These are phyloP conservation scores for Lasius fuliginosus DNA, from an alignment of 2,888 invertebrate species.

Conservation along the genomic window DNA sequence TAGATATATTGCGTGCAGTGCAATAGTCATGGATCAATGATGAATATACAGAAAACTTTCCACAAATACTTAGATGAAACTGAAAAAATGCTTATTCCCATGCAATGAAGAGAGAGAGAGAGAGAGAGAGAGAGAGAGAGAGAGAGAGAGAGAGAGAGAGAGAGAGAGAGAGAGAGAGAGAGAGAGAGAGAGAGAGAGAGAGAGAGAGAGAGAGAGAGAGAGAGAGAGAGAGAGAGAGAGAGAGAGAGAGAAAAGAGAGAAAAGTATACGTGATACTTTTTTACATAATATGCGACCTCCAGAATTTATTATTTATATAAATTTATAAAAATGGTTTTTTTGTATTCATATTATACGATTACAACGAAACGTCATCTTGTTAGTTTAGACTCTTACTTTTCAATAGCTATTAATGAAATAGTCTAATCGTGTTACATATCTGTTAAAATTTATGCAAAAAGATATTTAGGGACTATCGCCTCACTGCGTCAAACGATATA, in stretches of 20 bases:
- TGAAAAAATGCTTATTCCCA: conserved; percentile 1
- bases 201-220: background rate
- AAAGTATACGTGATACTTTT: background rate
- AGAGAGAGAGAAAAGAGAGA: background rate
- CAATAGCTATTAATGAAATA: background rate
- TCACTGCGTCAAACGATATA: background rate
- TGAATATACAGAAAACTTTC: conserved; percentile 1
- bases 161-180: background rate
- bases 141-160: background rate
- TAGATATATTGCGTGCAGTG: conserved; percentile 25
- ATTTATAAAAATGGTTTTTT: background rate
- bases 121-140: background rate
- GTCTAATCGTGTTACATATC: background rate
- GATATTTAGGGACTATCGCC: background rate
- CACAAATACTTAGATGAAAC: background rate
- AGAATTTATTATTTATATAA: conserved; percentile 21
- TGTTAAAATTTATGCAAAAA: conserved; percentile 10
- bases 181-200: background rate
- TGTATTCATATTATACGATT: background rate
- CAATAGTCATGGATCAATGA: conserved; percentile 9
- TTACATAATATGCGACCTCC: background rate
- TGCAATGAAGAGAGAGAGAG: background rate
- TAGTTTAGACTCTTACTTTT: conserved; percentile 1
- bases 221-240: background rate
- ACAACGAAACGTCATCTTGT: conserved; percentile 3